Evolutionary conservation across 2,797 vertebrate genomes (phyloP).

Genomic region (Toxotes lorentzi): DNA sequence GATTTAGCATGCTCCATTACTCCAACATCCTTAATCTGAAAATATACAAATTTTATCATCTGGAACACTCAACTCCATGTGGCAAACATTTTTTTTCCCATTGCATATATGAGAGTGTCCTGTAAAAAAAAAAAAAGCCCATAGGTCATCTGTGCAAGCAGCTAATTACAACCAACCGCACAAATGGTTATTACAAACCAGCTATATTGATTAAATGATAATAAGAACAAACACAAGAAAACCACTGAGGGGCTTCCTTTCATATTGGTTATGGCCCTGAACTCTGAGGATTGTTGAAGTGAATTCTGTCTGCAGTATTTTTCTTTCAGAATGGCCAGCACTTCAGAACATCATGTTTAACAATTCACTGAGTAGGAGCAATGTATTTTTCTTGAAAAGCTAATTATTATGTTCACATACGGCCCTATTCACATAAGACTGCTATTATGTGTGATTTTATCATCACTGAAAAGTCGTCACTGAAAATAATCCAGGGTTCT

Average conservation of each 20-base stretch:
- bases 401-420: neutral
- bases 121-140: neutral
- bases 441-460: neutral
- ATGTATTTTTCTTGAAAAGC: too few relatives aligned
- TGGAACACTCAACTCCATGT: neutral
- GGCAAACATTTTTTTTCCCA: neutral
- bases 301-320: neutral
- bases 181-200: neutral
- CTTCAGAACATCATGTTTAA: neutral
- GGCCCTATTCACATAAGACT: neutral
- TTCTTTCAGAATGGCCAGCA: neutral
- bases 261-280: neutral
- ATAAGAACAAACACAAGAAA: too few relatives aligned
- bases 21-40: constrained; percentile 23
- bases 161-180: neutral
- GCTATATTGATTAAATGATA: neutral
- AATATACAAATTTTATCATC: constrained; percentile 16
- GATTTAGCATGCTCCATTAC: neutral
- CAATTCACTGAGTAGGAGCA: neutral
- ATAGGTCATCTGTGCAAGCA: neutral
- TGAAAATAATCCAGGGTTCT: too few relatives aligned
- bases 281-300: neutral
- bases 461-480: too few relatives aligned
- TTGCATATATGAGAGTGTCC: neutral
- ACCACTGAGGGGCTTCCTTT: neutral